phyloP scores from a whole-genome alignment of 2,113 vertebrate species.

The Pantherophis guttatus region DNA sequence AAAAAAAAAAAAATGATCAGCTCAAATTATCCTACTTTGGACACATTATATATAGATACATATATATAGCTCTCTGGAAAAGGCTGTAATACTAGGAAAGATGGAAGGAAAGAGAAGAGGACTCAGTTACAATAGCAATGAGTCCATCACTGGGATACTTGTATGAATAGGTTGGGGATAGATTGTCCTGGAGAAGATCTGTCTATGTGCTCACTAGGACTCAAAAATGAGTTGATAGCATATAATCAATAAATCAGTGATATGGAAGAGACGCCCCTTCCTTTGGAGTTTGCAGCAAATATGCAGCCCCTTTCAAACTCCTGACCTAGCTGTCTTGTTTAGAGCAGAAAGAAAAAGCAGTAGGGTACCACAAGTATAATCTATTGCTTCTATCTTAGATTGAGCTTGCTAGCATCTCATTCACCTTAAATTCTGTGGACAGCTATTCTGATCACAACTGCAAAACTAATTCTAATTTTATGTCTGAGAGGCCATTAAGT shows the following conservation, averaged over 20 bases:
- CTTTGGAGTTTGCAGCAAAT: not conserved
- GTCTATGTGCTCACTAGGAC: not conserved
- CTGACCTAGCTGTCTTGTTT: not conserved
- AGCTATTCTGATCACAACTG: slow-evolving; percentile 5
- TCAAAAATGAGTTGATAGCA: not conserved
- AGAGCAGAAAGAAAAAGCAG: not conserved
- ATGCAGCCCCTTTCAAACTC: not conserved
- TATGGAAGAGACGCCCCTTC: not conserved
- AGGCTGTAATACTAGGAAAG: not conserved
- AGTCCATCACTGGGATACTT: not conserved
- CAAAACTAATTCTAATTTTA: slow-evolving; percentile 13
- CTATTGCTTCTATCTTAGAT: not conserved
- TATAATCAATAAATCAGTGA: not conserved
- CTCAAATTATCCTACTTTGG: not conserved
- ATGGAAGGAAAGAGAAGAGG: not conserved
- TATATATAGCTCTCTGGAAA: not conserved
- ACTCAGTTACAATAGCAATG: not conserved
- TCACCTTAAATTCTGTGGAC: slow-evolving; percentile 9
- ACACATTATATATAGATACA: not conserved
- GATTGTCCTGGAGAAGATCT: not conserved
- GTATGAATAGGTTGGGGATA: not conserved
- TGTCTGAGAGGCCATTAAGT: slow-evolving; percentile 13
- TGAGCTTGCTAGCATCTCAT: not conserved
- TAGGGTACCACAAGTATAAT: not conserved
- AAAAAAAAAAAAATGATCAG: not conserved